phyloP scores from a whole-genome alignment of 2,797 vertebrate genomes.

The Geotrypetes seraphini region DNA sequence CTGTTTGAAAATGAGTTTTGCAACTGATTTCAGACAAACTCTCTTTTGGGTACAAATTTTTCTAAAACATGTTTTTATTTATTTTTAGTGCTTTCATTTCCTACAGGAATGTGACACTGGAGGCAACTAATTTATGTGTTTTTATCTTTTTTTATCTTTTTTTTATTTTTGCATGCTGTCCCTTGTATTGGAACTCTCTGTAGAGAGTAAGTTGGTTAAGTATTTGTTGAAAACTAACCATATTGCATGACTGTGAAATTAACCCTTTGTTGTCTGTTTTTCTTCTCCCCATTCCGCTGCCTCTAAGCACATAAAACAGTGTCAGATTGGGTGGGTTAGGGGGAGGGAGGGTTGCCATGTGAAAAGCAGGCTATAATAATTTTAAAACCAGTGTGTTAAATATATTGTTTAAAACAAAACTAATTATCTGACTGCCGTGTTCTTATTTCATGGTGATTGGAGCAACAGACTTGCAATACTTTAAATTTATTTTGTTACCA shows the following conservation, averaged over 20 bases:
- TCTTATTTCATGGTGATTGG: slow-evolving; percentile 62
- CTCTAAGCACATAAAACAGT: slow-evolving; percentile 52
- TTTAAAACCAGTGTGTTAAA: slow-evolving; percentile 42
- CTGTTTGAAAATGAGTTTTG: too few species aligned
- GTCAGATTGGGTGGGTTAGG: slow-evolving; percentile 52
- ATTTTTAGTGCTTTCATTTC: slow-evolving; percentile 52
- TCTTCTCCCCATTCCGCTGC: slow-evolving; percentile 30
- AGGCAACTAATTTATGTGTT: slow-evolving; percentile 80
- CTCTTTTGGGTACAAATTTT: too few species aligned
- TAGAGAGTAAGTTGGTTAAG: slow-evolving; percentile 96
- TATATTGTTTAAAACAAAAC: slow-evolving; percentile 59
- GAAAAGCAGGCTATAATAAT: slow-evolving; percentile 49
- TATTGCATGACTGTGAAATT: slow-evolving; percentile 65
- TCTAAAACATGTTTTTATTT: slow-evolving; percentile 26
- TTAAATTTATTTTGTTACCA: too few species aligned
- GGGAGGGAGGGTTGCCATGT: too few species aligned
- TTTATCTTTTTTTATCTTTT: slow-evolving; percentile 53
- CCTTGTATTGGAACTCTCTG: slow-evolving; percentile 82
- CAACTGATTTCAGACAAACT: too few species aligned
- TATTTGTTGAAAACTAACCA: slow-evolving; percentile 62
- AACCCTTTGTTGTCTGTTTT: slow-evolving; percentile 54
- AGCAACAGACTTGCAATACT: too few species aligned
- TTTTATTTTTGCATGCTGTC: slow-evolving; percentile 76
- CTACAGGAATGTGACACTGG: slow-evolving; percentile 53
- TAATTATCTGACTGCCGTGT: slow-evolving; percentile 58